phyloP scores from a whole-genome alignment of 2,797 vertebrate genomes.

The Poecilia picta region DNA sequence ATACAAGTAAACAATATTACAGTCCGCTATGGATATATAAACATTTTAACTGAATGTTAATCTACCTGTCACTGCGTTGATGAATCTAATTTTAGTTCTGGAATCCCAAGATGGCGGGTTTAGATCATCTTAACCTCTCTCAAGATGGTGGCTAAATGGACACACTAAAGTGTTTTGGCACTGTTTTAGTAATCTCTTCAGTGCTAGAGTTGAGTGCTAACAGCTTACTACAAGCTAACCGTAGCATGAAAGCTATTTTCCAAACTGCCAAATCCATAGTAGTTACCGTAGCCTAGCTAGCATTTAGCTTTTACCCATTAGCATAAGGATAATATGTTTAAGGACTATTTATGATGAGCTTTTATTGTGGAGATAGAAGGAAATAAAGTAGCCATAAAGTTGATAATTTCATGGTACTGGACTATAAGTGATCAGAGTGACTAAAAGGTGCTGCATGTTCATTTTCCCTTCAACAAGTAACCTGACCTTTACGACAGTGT shows the following conservation, averaged over 20 bases:
- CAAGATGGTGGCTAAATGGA: not conserved
- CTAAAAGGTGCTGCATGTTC: too few species aligned
- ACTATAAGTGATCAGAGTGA: too few species aligned
- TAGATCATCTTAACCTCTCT: too few species aligned
- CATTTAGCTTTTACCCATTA: not conserved
- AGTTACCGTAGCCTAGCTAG: not conserved
- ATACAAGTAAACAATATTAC: not conserved
- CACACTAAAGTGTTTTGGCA: not conserved
- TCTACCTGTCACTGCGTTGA: not conserved
- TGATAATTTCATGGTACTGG: too few species aligned
- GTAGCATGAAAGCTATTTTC: not conserved
- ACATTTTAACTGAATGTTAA: too few species aligned
- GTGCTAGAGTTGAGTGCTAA: not conserved
- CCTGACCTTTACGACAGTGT: too few species aligned
- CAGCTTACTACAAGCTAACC: not conserved
- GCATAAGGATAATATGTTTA: not conserved
- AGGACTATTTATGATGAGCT: too few species aligned
- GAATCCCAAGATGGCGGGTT: not conserved
- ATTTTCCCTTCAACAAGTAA: too few species aligned
- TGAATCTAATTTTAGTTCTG: not conserved
- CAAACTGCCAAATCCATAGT: too few species aligned
- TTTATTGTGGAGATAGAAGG: too few species aligned
- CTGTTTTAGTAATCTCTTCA: not conserved
- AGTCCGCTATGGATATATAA: not conserved
- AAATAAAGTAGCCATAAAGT: too few species aligned